Conservation (phyloP, 2,113 vertebrate genomes). For the Catagonus wagneri region DNA sequence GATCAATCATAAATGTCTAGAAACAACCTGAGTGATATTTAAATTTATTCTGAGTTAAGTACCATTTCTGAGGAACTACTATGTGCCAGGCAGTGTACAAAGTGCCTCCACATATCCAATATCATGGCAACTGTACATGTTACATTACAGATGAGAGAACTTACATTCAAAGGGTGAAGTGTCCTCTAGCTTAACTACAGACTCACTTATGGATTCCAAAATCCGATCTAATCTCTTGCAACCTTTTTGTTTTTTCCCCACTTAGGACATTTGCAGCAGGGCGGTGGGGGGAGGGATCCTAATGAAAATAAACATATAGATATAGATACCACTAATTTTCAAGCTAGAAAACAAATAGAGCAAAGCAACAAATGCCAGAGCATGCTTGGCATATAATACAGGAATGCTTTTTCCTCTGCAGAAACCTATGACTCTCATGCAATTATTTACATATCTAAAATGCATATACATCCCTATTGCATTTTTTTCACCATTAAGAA, state of each 20-base stretch:
- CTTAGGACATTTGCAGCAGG: background rate
- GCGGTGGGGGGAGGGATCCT: background rate
- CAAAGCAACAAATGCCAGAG: background rate
- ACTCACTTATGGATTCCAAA: background rate
- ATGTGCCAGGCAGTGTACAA: background rate
- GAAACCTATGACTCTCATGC: background rate
- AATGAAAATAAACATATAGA: slow-evolving; percentile 33
- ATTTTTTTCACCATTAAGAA: slow-evolving; percentile 16
- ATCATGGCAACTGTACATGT: background rate
- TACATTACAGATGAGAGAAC: background rate
- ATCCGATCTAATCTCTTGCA: background rate
- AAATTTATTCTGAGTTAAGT: background rate
- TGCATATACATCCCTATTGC: background rate
- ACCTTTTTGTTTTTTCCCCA: background rate
- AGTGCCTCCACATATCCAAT: background rate
- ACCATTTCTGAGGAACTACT: background rate
- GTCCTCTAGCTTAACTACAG: background rate
- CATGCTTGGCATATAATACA: background rate
- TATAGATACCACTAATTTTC: background rate
- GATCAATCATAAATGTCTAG: background rate
- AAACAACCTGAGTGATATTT: background rate
- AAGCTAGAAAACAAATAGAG: background rate
- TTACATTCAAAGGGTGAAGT: background rate
- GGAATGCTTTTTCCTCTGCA: background rate
- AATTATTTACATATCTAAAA: slow-evolving; percentile 11